Base-by-base conservation (phyloP, 2,113 vertebrate species). In the Nematolebias whitei region DNA sequence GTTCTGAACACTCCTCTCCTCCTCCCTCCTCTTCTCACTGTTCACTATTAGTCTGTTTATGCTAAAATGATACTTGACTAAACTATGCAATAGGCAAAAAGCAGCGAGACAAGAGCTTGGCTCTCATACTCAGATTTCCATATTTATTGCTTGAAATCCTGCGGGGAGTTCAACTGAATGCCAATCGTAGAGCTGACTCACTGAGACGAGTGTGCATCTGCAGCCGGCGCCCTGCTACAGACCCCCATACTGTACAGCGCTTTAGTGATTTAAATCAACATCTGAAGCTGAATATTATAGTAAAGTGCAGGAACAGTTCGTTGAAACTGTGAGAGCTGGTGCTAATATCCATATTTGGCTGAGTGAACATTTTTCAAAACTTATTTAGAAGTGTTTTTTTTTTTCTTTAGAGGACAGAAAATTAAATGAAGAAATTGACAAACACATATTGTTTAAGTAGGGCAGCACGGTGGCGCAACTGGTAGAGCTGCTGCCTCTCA, bases 121-220 rank as follows among this genome's bases (percentile, higher is more conserved):
- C 86, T 89, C 84, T 88, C 86, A 82, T 86, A 67, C 88, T 82
- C 83, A 84, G 70, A 93, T 92, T 93, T 90, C 89, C 90, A 93
- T 92, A 92, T 92, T 91, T 92, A 91, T 92, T 93, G 86, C 90
- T 87, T 89, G 79, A 84, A 87, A 91, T 88, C 89, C 90, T 85
- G 82, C 63, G 63, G 89, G 83, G 92, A 90, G 89, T 90, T 88
- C 84, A 83, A 72, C 74, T 83, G 89, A 91, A 93, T 91, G 87
- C 85, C 91, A 90, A 92, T 91, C 61, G 73, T 75, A 41, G 39
- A 74, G 80, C 76, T 87, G 85, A 80, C 85, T 90, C 82, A 85
- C 64, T 63, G 66, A 78, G 77, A 79, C 74, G 76, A 82, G 78
- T 70, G 79, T 72, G 76, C 77, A 81, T 86, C 76, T 74, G 65